Evolutionary conservation across 1,140 invertebrate species (phyloP).

Genomic region (Rhynchophorus ferrugineus): DNA sequence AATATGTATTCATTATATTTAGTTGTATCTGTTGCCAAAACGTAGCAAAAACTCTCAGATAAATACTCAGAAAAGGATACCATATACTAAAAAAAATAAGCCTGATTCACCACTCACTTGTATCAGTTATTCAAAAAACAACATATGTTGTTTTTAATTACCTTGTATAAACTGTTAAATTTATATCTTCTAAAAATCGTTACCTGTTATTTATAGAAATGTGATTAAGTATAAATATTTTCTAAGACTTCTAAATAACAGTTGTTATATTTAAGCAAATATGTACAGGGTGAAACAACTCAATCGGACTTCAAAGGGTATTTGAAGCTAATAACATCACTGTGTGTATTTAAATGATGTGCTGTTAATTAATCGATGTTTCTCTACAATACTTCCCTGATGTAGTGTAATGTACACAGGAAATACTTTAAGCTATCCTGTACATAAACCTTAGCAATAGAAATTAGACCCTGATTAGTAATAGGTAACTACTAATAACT

Average conservation of each 20-base stretch:
- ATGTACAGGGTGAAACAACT: constrained; percentile 5
- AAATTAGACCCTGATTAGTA: background rate
- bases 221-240: constrained; percentile 2
- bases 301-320: background rate
- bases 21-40: no score
- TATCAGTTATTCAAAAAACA: no score
- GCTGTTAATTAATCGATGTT: no score
- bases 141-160: constrained; percentile 2
- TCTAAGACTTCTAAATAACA: background rate
- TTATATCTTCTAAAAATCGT: constrained; percentile 13
- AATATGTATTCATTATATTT: no score
- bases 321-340: background rate
- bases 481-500: no score
- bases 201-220: constrained; percentile 13
- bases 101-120: no score
- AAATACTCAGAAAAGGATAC: no score
- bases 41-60: no score
- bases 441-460: background rate
- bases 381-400: no score
- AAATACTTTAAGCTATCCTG: background rate
- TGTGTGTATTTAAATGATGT: background rate
- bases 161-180: constrained; percentile 9
- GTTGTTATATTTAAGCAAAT: constrained; percentile 6
- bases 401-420: no score
- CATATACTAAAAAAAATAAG: no score